Evolutionary conservation across 2,113 vertebrate genomes (phyloP), one percentile per base, ranked within the genome.

Genomic region (Ptilonorhynchus violaceus): DNA sequence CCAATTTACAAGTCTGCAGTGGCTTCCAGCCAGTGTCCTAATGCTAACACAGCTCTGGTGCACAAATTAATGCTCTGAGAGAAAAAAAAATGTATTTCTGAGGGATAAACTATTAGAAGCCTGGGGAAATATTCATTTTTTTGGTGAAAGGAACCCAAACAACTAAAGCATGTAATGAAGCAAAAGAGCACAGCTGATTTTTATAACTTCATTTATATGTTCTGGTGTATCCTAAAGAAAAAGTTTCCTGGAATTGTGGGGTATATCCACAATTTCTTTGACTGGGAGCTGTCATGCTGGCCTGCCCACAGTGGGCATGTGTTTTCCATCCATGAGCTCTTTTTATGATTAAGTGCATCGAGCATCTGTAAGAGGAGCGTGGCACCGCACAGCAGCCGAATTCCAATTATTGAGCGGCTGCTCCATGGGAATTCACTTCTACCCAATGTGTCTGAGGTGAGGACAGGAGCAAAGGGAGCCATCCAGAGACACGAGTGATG

Each of bases 151-250:
- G 85, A 96, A 87, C 47, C 46, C 80, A 89, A 92, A 85, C 64
- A 96, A 78, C 33, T 66, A 49, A 88, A 89, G 87, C 91, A 53
- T n/a, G 44, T 91, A 97, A 91, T 56, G 44, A 88, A 94, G 74
- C 80, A 89, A 72, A 95, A 89, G 58, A 91, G 74, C 56, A 60
- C 94, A 96, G 77, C 73, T 96, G 93, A 97, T 94, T 95, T 94
- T 95, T 95, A 85, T 95, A 89, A 96, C 73, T 92, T 93, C 59
- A 46, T 96, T 95, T 91, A 69, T 46, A 74, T 18, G 33, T 91
- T 96, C 74, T 89, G n/a, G 73, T 68, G 64, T 75, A 95, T 82
- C 37, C 68, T 72, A 88, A 92, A 91, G 94, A 85, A 95, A 72
- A 95, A 6, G 28, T 91, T 96, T 96, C 96, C 93, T 85, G 89